Percentiles rank a stretch among this genome's conserved stretches.
These are phyloP conservation scores for Drosophila santomea DNA, from an alignment of 1,140 invertebrate genomes.

Conservation along the genomic window DNA sequence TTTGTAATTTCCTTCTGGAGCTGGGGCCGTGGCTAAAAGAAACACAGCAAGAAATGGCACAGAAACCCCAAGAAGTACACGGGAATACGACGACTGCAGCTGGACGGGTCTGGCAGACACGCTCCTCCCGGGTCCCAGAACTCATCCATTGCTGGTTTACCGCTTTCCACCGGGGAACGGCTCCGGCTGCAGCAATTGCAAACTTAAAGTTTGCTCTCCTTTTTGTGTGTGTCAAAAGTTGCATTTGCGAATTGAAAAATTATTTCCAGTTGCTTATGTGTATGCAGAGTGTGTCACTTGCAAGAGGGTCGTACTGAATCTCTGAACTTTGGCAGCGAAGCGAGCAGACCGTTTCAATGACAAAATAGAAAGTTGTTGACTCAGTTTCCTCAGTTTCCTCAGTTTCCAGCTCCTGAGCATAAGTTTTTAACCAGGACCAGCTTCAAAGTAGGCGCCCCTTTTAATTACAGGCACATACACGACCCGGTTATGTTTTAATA, in stretches of 20 bases:
- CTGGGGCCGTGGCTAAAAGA: constrained; percentile 64
- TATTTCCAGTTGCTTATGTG: constrained; percentile 77
- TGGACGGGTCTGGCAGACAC: constrained; percentile 30
- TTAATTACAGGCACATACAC: constrained; percentile 60
- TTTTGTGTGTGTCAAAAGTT: constrained; percentile 69
- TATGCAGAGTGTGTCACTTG: constrained; percentile 77
- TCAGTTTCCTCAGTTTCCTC: constrained; percentile 70
- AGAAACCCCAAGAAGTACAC: constrained; percentile 65
- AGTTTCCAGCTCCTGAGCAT: constrained; percentile 52
- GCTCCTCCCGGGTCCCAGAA: neutral
- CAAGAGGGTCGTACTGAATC: constrained; percentile 34
- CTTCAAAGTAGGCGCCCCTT: constrained; percentile 41
- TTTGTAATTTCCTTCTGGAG: constrained; percentile 79
- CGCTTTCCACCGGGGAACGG: constrained; percentile 57
- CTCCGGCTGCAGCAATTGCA: constrained; percentile 58
- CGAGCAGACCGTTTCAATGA: constrained; percentile 62
- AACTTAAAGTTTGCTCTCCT: constrained; percentile 71
- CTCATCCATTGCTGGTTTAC: constrained; percentile 51
- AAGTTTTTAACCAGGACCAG: constrained; percentile 18
- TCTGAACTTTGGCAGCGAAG: constrained; percentile 20
- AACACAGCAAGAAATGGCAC: constrained; percentile 64
- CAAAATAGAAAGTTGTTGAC: constrained; percentile 82
- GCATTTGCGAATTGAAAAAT: constrained; percentile 82
- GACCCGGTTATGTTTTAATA: constrained; percentile 35
- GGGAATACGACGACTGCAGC: constrained; percentile 72